Base-by-base conservation (phyloP, 2,888 invertebrate species). In the Lumbricus terrestris region DNA sequence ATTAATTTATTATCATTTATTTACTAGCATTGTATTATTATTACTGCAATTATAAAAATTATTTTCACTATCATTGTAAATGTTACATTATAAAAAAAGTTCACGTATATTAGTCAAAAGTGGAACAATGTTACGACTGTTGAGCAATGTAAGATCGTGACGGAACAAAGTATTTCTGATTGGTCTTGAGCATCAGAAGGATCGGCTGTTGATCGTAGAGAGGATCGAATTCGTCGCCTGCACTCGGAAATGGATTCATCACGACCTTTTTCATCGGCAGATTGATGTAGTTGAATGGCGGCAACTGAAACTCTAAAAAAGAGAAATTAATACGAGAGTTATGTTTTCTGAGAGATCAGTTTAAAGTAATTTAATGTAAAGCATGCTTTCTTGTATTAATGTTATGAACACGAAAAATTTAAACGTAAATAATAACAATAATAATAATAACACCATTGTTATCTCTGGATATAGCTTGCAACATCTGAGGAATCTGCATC, bases 121-220 rank as follows among this genome's bases (percentile, higher is more conserved):
- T 47, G 18, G 6, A 47, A 47, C 85, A 85, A 18, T 35, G 85
- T 85, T 18, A 85, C 3, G 85, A 85, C 35, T 85, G 85, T 85
- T 85, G 85, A 34, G 37, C 85, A 85, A 85, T 85, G 37, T 35
- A 37, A 0, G 94, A 95, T 91, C 93, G 93, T 16, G 93, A 92
- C 13, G 93, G 95, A 83, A 95, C 92, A 90, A 95, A 95, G 90
- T 94, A 94, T 92, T 94, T 94, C 92, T 94, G 94, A 16, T 94
- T 92, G 4, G 94, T 93, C 91, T 94, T 94, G 88, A 95, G 93
- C 38, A 94, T 94, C 88, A 95, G 93, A 35, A 94, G 92, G 29
- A 94, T 91, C 37, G 95, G 94, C 91, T 94, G 93, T 37, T 85
- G 85, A 89, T 93, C 92, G 90, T 94, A 93, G 20, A 92, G 82